Percentiles rank a stretch among this genome's conserved stretches.
Conservation (phyloP, 2,888 invertebrate species). For the Ormyrus rosae region DNA sequence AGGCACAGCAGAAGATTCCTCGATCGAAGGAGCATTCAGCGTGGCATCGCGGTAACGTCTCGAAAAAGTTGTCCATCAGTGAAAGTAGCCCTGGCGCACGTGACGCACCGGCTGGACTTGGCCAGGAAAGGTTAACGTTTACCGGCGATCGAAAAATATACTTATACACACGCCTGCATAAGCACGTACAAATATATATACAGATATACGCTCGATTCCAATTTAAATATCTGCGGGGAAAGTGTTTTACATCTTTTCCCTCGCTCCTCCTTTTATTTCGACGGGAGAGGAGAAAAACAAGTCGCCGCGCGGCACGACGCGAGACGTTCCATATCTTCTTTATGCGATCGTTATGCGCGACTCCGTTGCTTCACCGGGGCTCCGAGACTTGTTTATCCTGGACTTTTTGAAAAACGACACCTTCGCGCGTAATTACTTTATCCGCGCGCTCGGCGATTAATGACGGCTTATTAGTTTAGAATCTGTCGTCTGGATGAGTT, state of each 20-base stretch:
- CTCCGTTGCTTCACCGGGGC: not conserved
- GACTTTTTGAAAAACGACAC: not conserved
- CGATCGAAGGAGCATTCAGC: too few species aligned
- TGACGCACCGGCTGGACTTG: conserved; percentile 9
- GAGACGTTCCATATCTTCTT: conserved; percentile 1
- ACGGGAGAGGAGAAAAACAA: not conserved
- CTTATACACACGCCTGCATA: not conserved
- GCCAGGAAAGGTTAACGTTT: conserved; percentile 30
- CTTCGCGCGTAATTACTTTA: not conserved
- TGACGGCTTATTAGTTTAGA: not conserved
- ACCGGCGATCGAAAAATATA: conserved; percentile 32
- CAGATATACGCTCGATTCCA: conserved; percentile 15
- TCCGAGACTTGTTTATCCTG: not conserved
- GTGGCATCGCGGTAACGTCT: not conserved
- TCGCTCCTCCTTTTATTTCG: conserved; percentile 4
- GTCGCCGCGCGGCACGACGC: too few species aligned
- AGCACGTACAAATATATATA: not conserved
- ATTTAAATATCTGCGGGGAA: conserved; percentile 54
- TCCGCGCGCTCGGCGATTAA: not conserved
- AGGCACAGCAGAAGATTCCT: too few species aligned
- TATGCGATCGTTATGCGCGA: not conserved
- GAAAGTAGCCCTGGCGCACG: conserved; percentile 52
- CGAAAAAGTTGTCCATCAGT: conserved; percentile 42
- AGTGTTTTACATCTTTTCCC: conserved; percentile 44
- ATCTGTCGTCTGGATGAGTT: too few species aligned